phyloP scores from a whole-genome alignment of 92 coral and sea anemone genomes.

The Desmophyllum pertusum region DNA sequence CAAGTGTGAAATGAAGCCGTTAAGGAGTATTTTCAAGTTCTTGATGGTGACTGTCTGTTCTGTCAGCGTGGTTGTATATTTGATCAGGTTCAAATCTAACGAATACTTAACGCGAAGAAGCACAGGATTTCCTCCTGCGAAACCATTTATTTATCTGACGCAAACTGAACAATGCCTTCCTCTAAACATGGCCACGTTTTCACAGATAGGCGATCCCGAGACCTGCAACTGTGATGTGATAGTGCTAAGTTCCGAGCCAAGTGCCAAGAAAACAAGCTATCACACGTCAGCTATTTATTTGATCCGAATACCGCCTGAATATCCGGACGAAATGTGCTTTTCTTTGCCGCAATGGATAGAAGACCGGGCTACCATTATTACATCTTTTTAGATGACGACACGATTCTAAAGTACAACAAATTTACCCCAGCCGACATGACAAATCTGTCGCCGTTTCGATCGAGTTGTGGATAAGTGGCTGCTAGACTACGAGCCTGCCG shows the following conservation, averaged over 20 bases:
- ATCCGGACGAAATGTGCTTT: constrained; percentile 45
- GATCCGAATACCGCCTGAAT: constrained; percentile 33
- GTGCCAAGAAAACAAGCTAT: background rate
- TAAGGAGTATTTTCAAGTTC: too few relatives aligned
- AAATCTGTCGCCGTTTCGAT: constrained; percentile 27
- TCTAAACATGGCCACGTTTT: constrained; percentile 1
- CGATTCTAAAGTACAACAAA: background rate
- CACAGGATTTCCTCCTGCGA: background rate
- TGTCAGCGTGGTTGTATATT: background rate
- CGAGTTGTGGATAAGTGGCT: constrained; percentile 46
- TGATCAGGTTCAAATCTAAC: background rate
- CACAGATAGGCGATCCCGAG: constrained; percentile 28
- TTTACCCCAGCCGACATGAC: constrained; percentile 17
- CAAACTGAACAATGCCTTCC: constrained; percentile 44
- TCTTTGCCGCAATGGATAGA: constrained; percentile 21
- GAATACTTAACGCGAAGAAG: background rate
- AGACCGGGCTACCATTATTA: constrained; percentile 40
- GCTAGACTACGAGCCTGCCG: constrained; percentile 49
- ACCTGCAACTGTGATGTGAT: constrained; percentile 50
- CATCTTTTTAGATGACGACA: constrained; percentile 53
- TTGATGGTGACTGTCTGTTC: background rate
- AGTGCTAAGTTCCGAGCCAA: constrained; percentile 31
- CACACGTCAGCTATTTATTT: constrained; percentile 41
- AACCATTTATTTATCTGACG: constrained; percentile 47
- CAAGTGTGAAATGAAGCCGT: too few relatives aligned